A percentile compares a stretch with the other conserved stretches of the same genome.
Conservation (phyloP, 2,113 vertebrate species). For the Pachycephala philippinensis region DNA sequence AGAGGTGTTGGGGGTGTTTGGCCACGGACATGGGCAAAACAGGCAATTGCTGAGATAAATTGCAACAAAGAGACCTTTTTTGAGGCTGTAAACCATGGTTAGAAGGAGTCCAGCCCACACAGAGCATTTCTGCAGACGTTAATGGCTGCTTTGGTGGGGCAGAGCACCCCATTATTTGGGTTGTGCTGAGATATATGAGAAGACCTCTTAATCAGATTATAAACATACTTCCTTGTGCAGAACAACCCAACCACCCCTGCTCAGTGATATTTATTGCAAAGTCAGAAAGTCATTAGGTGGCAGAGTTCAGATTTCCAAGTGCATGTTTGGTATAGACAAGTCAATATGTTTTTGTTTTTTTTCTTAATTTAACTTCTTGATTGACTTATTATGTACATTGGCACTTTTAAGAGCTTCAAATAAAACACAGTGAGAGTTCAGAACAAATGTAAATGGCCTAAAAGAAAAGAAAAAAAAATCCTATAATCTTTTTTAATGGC, state of each 20-base stretch:
- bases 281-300: conserved; percentile 11
- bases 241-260: not conserved
- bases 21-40: fast-evolving
- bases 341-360: conserved; percentile 51
- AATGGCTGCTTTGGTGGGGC: not conserved
- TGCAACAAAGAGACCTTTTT: not conserved
- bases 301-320: conserved; percentile 52
- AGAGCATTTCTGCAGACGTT: not conserved
- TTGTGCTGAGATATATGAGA: not conserved
- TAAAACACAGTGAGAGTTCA: conserved; percentile 78
- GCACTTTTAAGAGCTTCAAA: conserved; percentile 77
- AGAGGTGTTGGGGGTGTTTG: not conserved
- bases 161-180: not conserved
- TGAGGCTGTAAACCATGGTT: not conserved
- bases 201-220: not conserved
- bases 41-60: not conserved
- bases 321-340: conserved; percentile 27
- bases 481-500: conserved; percentile 78
- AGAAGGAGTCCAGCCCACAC: not conserved
- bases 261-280: conserved; percentile 52
- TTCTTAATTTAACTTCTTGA: conserved; percentile 79
- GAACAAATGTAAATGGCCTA: conserved; percentile 80
- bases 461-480: conserved; percentile 67
- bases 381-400: conserved; percentile 76
- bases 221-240: not conserved